These are phyloP conservation scores for Ectemnius continuus DNA, from an alignment of 2,888 invertebrate genomes.

Conservation along the genomic window DNA sequence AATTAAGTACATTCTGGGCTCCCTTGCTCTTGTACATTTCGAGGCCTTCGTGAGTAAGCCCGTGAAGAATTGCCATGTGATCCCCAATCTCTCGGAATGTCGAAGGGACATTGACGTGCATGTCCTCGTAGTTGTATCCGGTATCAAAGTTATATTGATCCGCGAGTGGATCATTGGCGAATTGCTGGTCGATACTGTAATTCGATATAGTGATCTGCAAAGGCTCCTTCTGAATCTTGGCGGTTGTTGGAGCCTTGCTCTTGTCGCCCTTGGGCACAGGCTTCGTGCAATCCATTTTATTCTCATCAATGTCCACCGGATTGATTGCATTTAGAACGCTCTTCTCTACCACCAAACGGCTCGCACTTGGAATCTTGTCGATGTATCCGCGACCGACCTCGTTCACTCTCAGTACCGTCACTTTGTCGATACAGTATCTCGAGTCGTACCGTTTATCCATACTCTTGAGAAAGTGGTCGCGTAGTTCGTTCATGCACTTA, in stretches of 20 bases:
- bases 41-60: slow-evolving; percentile 67
- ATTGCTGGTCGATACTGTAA: slow-evolving; percentile 63
- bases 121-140: slow-evolving; percentile 66
- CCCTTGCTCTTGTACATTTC: slow-evolving; percentile 70
- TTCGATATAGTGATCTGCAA: slow-evolving; percentile 67
- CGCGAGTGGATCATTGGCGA: slow-evolving; percentile 63
- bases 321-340: slow-evolving; percentile 60
- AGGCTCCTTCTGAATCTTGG: slow-evolving; percentile 59
- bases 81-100: slow-evolving; percentile 62
- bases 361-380: slow-evolving; percentile 21
- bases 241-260: slow-evolving; percentile 4
- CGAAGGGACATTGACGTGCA: slow-evolving; percentile 69
- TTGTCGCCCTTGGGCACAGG: slow-evolving; percentile 48
- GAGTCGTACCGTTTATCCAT: slow-evolving; percentile 64
- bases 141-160: slow-evolving; percentile 64
- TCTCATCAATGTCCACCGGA: slow-evolving; percentile 56
- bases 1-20: slow-evolving; percentile 67
- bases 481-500: slow-evolving; percentile 59
- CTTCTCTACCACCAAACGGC: slow-evolving; percentile 45
- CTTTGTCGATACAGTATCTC: slow-evolving; percentile 68
- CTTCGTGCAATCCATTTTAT: slow-evolving; percentile 60
- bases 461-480: slow-evolving; percentile 59
- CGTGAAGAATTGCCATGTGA: slow-evolving; percentile 66
- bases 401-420: slow-evolving; percentile 59
- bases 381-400: slow-evolving; percentile 58